Conservation (phyloP, 1,140 invertebrate genomes). For the Drosophila malerkotliana region DNA sequence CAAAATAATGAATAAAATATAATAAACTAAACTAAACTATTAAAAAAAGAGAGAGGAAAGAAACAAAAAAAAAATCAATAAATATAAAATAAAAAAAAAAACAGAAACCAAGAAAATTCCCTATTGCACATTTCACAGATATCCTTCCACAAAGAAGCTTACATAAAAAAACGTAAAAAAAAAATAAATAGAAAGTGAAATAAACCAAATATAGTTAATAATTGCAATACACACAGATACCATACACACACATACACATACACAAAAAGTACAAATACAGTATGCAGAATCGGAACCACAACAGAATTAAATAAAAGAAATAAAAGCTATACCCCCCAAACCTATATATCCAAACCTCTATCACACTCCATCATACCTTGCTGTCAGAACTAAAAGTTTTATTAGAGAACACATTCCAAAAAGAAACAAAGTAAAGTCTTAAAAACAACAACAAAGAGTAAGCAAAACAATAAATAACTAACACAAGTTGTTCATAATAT, state of each 20-base stretch:
- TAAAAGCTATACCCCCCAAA: conserved; percentile 12
- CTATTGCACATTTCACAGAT: conserved; percentile 33
- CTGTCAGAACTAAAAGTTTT: conserved; percentile 59
- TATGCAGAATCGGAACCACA: conserved; percentile 53
- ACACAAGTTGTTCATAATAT: conserved; percentile 49
- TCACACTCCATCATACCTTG: conserved; percentile 17
- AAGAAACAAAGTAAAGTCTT: conserved; percentile 80
- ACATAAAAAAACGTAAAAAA: conserved; percentile 14
- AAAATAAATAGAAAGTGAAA: conserved; percentile 39
- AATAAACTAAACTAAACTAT: conserved; percentile 16
- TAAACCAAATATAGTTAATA: conserved; percentile 80
- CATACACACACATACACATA: conserved; percentile 18
- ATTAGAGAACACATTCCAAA: conserved; percentile 81
- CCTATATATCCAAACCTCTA: background rate
- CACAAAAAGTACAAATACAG: conserved; percentile 75
- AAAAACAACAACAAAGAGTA: conserved; percentile 57
- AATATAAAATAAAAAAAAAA: background rate
- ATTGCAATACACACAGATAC: conserved; percentile 25
- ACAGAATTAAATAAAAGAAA: conserved; percentile 7
- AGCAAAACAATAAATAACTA: conserved; percentile 46
- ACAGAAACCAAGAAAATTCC: conserved; percentile 25
- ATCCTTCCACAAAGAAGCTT: conserved; percentile 15
- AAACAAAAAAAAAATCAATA: conserved; percentile 14
- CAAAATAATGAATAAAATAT: conserved; percentile 42
- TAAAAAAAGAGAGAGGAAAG: conserved; percentile 7